These are phyloP conservation scores for Triplophysa yarkandensis DNA, from an alignment of 2,797 vertebrate genomes.

Conservation along the genomic window DNA sequence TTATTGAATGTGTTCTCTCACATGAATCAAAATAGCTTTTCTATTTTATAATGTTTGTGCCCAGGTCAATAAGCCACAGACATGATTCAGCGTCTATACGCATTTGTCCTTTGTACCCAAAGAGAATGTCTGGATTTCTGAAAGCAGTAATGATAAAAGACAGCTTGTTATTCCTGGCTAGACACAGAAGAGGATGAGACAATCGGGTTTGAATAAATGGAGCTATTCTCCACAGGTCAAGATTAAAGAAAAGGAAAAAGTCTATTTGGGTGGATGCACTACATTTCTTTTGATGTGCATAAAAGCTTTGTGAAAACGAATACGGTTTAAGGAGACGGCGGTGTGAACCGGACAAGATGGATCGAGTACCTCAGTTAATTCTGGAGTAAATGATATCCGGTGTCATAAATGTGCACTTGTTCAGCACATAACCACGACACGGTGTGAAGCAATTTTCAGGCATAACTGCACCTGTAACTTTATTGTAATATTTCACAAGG, in stretches of 20 bases:
- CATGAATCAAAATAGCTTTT: constrained; percentile 52
- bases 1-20: constrained; percentile 47
- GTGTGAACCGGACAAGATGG: too few species aligned
- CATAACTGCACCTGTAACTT: constrained; percentile 48
- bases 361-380: neutral
- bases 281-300: constrained; percentile 65
- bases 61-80: constrained; percentile 45
- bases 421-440: constrained; percentile 15
- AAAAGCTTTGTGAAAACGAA: neutral
- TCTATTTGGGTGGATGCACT: constrained; percentile 42
- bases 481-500: constrained; percentile 40
- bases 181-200: constrained; percentile 20
- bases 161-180: constrained; percentile 33
- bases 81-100: constrained; percentile 43
- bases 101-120: constrained; percentile 36
- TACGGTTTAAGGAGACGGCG: neutral
- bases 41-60: constrained; percentile 41
- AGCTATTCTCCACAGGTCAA: constrained; percentile 57
- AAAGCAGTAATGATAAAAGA: constrained; percentile 36
- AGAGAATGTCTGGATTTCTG: constrained; percentile 35
- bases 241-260: constrained; percentile 29
- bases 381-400: neutral
- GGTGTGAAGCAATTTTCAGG: constrained; percentile 8
- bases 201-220: constrained; percentile 36
- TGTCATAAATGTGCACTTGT: constrained; percentile 37